Evolutionary conservation across 1,140 invertebrate genomes (phyloP).

Genomic region (Spodoptera frugiperda): DNA sequence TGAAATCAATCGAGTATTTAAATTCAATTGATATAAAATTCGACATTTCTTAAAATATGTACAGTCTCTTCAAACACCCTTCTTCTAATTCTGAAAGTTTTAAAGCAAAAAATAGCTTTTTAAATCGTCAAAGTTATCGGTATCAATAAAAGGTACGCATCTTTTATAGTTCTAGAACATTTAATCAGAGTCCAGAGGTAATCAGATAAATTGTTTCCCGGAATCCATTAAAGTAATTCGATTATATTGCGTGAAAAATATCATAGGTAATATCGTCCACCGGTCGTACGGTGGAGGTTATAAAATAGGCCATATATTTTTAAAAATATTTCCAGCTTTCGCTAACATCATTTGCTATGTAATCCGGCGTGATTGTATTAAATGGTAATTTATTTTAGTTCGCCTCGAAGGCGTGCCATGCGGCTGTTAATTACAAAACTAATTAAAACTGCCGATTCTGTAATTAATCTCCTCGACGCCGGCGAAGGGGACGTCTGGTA

Average conservation of each 20-base stretch:
- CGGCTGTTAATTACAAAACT: constrained; percentile 80
- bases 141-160: not conserved
- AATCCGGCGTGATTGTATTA: constrained; percentile 79
- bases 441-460: constrained; percentile 83
- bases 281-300: not conserved
- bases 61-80: no score
- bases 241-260: constrained; percentile 1
- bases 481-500: constrained; percentile 37
- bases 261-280: not conserved
- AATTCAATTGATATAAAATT: not conserved
- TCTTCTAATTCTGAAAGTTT: no score
- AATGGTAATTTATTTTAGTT: constrained; percentile 84
- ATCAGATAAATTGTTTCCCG: constrained; percentile 20
- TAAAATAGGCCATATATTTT: not conserved
- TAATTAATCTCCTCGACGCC: constrained; percentile 74
- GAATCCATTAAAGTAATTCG: constrained; percentile 37
- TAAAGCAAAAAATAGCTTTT: no score
- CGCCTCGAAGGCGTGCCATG: constrained; percentile 67
- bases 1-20: constrained; percentile 36
- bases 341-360: constrained; percentile 57
- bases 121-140: no score
- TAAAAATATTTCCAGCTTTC: not conserved
- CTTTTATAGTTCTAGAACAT: not conserved
- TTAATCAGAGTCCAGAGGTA: constrained; percentile 3
- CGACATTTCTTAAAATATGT: no score